Percentiles rank a stretch among this genome's conserved stretches.
These are phyloP conservation scores for Melieria picta DNA, from an alignment of 2,888 invertebrate genomes.

Conservation along the genomic window DNA sequence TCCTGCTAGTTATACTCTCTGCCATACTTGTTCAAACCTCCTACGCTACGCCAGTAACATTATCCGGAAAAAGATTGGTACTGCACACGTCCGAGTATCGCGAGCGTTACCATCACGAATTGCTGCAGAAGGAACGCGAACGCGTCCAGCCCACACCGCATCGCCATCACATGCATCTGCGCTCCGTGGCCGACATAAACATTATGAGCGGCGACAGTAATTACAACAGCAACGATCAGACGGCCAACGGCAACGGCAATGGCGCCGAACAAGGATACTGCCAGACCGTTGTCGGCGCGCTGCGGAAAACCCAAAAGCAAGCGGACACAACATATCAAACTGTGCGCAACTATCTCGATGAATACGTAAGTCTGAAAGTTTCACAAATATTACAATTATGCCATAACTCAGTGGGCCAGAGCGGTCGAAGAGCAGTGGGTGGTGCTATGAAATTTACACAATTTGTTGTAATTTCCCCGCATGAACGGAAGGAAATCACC, in stretches of 20 bases:
- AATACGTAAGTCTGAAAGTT: slow-evolving; percentile 44
- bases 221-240: no score
- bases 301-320: background rate
- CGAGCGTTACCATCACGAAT: slow-evolving; percentile 42
- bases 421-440: no score
- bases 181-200: slow-evolving; percentile 42
- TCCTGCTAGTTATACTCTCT: slow-evolving; percentile 44
- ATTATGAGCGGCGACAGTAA: background rate
- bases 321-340: slow-evolving; percentile 13
- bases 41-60: slow-evolving; percentile 39
- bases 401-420: no score
- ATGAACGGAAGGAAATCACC: no score
- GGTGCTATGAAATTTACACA: no score
- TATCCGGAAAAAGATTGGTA: slow-evolving; percentile 41
- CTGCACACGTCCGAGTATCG: slow-evolving; percentile 43
- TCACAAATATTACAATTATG: no score
- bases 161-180: slow-evolving; percentile 52
- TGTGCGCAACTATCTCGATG: slow-evolving; percentile 10
- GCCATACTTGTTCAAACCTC: slow-evolving; percentile 43
- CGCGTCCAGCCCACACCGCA: slow-evolving; percentile 13
- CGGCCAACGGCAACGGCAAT: no score
- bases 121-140: slow-evolving; percentile 39
- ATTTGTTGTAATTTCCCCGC: no score
- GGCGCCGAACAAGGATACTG: no score
- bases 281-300: no score